Evolutionary conservation across 1,140 invertebrate genomes (phyloP).

Genomic region (Bombus superbus): DNA sequence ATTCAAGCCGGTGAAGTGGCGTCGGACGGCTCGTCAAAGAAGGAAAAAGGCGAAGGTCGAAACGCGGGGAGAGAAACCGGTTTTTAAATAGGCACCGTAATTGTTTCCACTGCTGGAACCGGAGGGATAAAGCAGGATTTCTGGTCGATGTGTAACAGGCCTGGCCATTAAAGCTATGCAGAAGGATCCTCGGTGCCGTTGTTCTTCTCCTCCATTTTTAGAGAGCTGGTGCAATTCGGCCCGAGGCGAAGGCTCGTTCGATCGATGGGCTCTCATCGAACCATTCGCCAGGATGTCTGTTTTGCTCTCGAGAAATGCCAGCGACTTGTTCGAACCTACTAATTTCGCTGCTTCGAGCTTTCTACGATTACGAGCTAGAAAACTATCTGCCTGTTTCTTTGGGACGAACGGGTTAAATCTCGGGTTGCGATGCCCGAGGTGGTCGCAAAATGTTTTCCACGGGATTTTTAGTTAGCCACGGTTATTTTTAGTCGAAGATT

Average conservation of each 20-base stretch:
- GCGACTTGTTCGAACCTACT: too few relatives aligned
- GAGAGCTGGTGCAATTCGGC: not conserved
- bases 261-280: not conserved
- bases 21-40: slow-evolving; percentile 51
- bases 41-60: slow-evolving; percentile 25
- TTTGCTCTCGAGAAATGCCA: too few relatives aligned
- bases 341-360: too few relatives aligned
- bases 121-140: slow-evolving; percentile 38
- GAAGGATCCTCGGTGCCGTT: slow-evolving; percentile 15
- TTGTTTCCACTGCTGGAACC: slow-evolving; percentile 67
- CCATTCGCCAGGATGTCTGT: not conserved
- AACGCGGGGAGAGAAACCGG: slow-evolving; percentile 56
- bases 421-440: too few relatives aligned
- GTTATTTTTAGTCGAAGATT: too few relatives aligned
- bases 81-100: slow-evolving; percentile 75
- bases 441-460: too few relatives aligned
- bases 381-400: too few relatives aligned
- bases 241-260: not conserved
- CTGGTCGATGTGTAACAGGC: slow-evolving; percentile 39
- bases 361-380: too few relatives aligned
- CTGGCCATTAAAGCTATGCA: slow-evolving; percentile 30
- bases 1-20: not conserved
- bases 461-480: too few relatives aligned
- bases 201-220: not conserved
- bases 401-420: too few relatives aligned